Evolutionary conservation across 1,140 invertebrate species (phyloP), one percentile per base, ranked within the genome.

Genomic region (Drosophila willistoni): DNA sequence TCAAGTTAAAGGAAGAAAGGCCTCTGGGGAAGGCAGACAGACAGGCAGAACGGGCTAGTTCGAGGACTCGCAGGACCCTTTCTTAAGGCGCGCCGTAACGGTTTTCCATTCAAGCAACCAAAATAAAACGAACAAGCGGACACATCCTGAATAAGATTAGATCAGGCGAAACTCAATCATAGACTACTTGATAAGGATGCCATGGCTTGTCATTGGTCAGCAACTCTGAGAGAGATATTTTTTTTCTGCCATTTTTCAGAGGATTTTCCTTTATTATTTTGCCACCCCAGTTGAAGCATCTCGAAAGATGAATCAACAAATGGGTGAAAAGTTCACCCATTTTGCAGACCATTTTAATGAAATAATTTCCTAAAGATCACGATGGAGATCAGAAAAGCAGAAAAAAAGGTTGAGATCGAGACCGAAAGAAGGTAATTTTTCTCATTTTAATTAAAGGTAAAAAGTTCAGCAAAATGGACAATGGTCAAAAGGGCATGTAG

Each of bases 401-500:
- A 17, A 25, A 36, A 17, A 36, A 70, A 47, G 25, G 57, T 61
- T 29, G 44, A 63, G 65, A 62, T 39, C 36, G 34, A 67, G 69
- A 44, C 34, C 34, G 7, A 33, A 34, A 22, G 39, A 14, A 44
- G 77, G 68, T 64, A 81, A 64, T 81, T 89, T 89, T 74, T 64
- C n/a, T 81, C 84, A 84, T 74, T 64, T 87, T 80, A 25, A 51
- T 51, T 51, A 51, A 51, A 67, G 74, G 25, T 67, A 74, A 59
- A 89, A 89, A 90, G 77, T 84, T 90, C 77, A 89, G 67, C 69
- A 81, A 81, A 29, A 72, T 89, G 63, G 77, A 67, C 71, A 77
- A 57, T 78, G 73, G 71, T 62, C 22, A 71, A 36, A 29, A 14
- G 34, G 59, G 39, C 42, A 76, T 25, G 36, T 41, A 51, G 17